These are phyloP conservation scores for Platygyra sinensis DNA, from an alignment of 64 coral and sea anemone species.

Conservation along the genomic window DNA sequence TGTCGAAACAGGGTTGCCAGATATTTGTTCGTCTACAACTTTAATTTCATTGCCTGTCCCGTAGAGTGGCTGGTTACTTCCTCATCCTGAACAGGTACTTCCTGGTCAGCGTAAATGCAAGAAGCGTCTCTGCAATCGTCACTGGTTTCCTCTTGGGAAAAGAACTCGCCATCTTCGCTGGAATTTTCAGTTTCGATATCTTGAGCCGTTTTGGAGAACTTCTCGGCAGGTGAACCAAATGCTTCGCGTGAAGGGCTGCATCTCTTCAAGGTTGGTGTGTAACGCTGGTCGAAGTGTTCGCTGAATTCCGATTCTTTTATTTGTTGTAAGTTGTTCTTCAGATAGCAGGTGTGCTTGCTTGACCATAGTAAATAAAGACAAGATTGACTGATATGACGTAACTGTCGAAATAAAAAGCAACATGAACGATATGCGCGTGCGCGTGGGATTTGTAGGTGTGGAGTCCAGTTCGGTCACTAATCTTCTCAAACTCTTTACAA, in stretches of 20 bases:
- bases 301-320: background rate
- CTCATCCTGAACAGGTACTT: slow-evolving; percentile 9
- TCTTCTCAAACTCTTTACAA: no score
- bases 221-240: background rate
- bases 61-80: background rate
- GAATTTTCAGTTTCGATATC: background rate
- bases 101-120: background rate
- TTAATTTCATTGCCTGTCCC: background rate
- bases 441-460: no score
- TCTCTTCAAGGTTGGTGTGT: background rate
- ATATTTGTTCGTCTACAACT: background rate
- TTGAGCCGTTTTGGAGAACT: background rate
- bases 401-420: background rate
- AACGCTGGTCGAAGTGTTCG: background rate
- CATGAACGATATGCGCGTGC: no score
- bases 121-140: background rate
- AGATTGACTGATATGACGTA: background rate
- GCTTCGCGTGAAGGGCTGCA: background rate
- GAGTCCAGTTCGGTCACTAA: no score
- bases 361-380: slow-evolving; percentile 8
- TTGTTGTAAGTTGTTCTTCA: background rate
- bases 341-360: slow-evolving; percentile 7
- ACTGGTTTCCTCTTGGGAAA: background rate
- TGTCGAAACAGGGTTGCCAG: background rate
- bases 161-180: background rate